Percentiles rank a stretch among this genome's conserved stretches.
Evolutionary conservation across 2,113 vertebrate genomes (phyloP).

Genomic region (Corythaixoides concolor): DNA sequence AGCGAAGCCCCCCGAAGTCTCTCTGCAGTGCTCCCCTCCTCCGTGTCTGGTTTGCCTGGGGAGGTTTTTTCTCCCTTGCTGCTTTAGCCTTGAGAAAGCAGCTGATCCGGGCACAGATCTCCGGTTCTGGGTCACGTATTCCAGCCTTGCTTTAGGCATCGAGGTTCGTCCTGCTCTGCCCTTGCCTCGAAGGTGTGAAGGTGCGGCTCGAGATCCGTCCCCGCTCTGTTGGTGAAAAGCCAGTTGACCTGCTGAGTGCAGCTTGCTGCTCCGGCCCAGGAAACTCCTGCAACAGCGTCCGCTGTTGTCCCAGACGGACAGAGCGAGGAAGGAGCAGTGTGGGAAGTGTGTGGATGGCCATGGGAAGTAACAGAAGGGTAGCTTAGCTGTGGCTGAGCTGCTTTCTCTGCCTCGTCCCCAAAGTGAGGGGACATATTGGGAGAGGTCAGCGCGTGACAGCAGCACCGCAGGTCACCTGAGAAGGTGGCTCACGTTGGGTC

Average conservation of each 20-base stretch:
- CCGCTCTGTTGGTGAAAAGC: background rate
- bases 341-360: background rate
- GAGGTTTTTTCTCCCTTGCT: background rate
- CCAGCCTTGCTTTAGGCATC: background rate
- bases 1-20: fast-evolving
- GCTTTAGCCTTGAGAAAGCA: background rate
- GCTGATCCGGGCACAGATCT: background rate
- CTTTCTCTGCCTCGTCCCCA: background rate
- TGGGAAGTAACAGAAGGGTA: fast-evolving
- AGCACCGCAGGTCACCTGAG: background rate
- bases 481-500: background rate
- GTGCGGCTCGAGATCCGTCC: too few species aligned
- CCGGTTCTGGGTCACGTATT: fast-evolving
- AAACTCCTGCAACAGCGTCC: background rate
- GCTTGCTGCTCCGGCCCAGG: background rate
- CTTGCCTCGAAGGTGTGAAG: background rate
- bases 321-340: background rate
- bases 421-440: background rate
- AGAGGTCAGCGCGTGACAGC: background rate
- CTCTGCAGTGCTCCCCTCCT: background rate
- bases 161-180: background rate
- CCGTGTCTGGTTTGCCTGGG: background rate
- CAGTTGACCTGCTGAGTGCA: background rate
- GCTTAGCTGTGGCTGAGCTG: too few species aligned
- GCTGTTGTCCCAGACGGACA: background rate